Evolutionary conservation across 2,888 invertebrate genomes (phyloP).

Genomic region (Miltochrista miniata): DNA sequence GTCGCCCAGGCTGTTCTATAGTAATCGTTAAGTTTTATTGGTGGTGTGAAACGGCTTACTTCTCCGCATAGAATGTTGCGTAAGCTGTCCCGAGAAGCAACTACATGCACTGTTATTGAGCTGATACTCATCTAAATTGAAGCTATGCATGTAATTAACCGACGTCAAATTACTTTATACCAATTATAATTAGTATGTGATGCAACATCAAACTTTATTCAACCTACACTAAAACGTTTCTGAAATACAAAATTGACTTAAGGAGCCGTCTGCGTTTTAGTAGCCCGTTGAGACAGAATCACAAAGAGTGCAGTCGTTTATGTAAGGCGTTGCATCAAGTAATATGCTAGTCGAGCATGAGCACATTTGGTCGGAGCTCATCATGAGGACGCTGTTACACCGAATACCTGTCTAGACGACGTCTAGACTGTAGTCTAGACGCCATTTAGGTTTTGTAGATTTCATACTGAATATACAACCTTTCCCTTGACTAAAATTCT

Average conservation of each 20-base stretch:
- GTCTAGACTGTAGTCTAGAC: conserved; percentile 81
- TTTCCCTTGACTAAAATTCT: conserved; percentile 37
- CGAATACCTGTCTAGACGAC: conserved; percentile 80
- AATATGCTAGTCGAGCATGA: conserved; percentile 46
- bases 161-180: conserved; percentile 16
- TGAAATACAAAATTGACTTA: not conserved
- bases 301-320: conserved; percentile 16
- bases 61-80: conserved; percentile 45
- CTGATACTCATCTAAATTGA: conserved; percentile 27
- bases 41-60: conserved; percentile 45
- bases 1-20: conserved; percentile 38
- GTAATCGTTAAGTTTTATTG: conserved; percentile 65
- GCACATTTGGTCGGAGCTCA: conserved; percentile 64
- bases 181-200: conserved; percentile 7
- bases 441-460: conserved; percentile 66
- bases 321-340: conserved; percentile 34
- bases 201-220: conserved; percentile 7
- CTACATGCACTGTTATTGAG: conserved; percentile 10
- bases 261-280: not conserved
- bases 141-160: conserved; percentile 17
- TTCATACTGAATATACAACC: conserved; percentile 42
- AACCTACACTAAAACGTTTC: not conserved
- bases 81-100: conserved; percentile 37
- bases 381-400: conserved; percentile 67
- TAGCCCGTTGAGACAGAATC: not conserved